These are phyloP conservation scores for Melieria crassipennis DNA, from an alignment of 2,888 invertebrate species.

Conservation along the genomic window DNA sequence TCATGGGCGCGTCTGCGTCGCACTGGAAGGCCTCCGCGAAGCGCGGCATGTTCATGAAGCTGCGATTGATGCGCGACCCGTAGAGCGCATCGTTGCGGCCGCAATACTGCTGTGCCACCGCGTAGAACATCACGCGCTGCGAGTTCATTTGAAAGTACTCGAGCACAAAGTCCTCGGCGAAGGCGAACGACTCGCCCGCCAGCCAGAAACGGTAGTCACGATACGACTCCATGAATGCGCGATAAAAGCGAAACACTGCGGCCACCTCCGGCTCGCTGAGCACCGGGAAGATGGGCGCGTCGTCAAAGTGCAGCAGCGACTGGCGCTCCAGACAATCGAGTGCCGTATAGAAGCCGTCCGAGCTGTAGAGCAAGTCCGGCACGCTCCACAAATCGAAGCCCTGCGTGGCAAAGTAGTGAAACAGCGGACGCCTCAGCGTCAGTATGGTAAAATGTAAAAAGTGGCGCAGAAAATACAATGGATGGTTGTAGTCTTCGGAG, in stretches of 20 bases:
- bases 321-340: slow-evolving; percentile 57
- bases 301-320: slow-evolving; percentile 41
- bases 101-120: slow-evolving; percentile 59
- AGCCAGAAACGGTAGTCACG: slow-evolving; percentile 60
- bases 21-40: slow-evolving; percentile 59
- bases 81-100: slow-evolving; percentile 52
- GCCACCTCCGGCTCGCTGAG: slow-evolving; percentile 48
- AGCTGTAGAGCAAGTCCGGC: slow-evolving; percentile 51
- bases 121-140: slow-evolving; percentile 56
- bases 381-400: slow-evolving; percentile 56
- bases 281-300: slow-evolving; percentile 42
- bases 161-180: slow-evolving; percentile 59
- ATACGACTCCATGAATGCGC: slow-evolving; percentile 52
- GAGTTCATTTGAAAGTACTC: slow-evolving; percentile 55
- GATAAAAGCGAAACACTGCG: slow-evolving; percentile 53
- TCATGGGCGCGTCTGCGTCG: slow-evolving; percentile 50
- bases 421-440: slow-evolving; percentile 53
- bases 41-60: slow-evolving; percentile 58
- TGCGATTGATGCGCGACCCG: slow-evolving; percentile 54
- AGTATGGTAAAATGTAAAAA: slow-evolving; percentile 57
- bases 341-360: slow-evolving; percentile 59
- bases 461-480: slow-evolving; percentile 55
- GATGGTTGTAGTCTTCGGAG: slow-evolving; percentile 54
- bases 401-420: slow-evolving; percentile 60
- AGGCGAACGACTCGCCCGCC: slow-evolving; percentile 58